phyloP scores from a whole-genome alignment of 2,888 invertebrate genomes.

The Lasioglossum oenotherae region DNA sequence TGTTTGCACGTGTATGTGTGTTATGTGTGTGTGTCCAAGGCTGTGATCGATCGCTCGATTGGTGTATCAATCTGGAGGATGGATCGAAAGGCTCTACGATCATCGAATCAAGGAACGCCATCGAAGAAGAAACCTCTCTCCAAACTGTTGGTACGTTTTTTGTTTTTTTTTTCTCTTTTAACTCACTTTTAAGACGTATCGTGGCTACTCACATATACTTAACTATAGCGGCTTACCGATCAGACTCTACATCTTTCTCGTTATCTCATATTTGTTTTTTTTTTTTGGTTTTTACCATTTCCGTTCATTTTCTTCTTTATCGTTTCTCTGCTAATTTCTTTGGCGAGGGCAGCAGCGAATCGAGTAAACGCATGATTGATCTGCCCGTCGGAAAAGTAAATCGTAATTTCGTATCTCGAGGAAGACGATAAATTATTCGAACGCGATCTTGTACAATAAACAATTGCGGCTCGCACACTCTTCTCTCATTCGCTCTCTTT shows the following conservation, averaged over 20 bases:
- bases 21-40: slow-evolving; percentile 17
- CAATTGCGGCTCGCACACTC: slow-evolving; percentile 37
- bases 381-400: slow-evolving; percentile 56
- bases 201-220: slow-evolving; percentile 49
- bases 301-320: slow-evolving; percentile 10
- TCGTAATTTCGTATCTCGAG: slow-evolving; percentile 66
- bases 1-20: not conserved
- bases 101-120: not conserved
- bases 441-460: slow-evolving; percentile 65
- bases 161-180: not conserved
- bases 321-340: slow-evolving; percentile 35
- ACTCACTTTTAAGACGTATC: slow-evolving; percentile 18
- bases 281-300: slow-evolving; percentile 15
- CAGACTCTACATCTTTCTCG: slow-evolving; percentile 42
- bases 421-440: slow-evolving; percentile 79
- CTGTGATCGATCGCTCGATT: slow-evolving; percentile 23
- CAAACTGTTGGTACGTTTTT: slow-evolving; percentile 26
- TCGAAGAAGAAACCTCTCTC: slow-evolving; percentile 9
- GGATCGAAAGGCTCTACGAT: slow-evolving; percentile 25
- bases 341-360: slow-evolving; percentile 46
- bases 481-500: not conserved
- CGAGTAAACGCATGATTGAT: slow-evolving; percentile 25
- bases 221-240: slow-evolving; percentile 57
- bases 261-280: slow-evolving; percentile 1
- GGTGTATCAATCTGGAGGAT: slow-evolving; percentile 1